Evolutionary conservation across 2,113 vertebrate species (phyloP), one percentile per base, ranked within the genome.

Genomic region (Pseudonaja textilis): DNA sequence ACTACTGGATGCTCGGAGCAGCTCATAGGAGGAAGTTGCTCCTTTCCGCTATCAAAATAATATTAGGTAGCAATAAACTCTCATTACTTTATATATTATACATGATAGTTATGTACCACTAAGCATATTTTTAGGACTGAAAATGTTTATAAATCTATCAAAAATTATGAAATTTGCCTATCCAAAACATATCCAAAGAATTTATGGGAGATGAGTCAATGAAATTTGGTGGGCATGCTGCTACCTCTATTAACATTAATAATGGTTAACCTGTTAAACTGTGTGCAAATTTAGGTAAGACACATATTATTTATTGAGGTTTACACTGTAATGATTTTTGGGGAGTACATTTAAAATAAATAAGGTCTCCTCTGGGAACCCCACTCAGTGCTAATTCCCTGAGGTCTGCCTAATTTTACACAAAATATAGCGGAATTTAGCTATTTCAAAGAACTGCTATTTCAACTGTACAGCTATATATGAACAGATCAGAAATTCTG

Each of bases 41-140:
- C 16, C 25, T 89, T 26, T 86, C 23, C 23, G 0, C 34, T 57
- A 25, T n/a, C 29, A 87, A 95, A 96, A 91, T 93, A 96, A 90
- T 26, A 42, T 93, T 61, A 50, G 47, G 47, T 50, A 89, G 26
- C n/a, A n/a, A n/a, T 56, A 85, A 56, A 42, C 3, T 3, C 34
- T 50, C 5, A 23, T 87, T 16, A 50, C 61, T 26, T 64, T 29
- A 54, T 11, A 26, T 42, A 93, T n/a, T 93, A 52, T 25, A 61
- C 8, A 26, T 61, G 25, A 61, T 61, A 94, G 45, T 42, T 74
- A 23, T 20, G 56, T 89, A 39, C 16, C 23, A 29, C 14, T 29
- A 14, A 88, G 3, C 1, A n/a, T 12, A 23, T 45, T 81, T 55
- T 81, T 29, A 29, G 7, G 34, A 56, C 22, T 89, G 10, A 56